These are phyloP conservation scores for Lepus townsendii DNA, from an alignment of 2,797 vertebrate genomes.

Conservation along the genomic window DNA sequence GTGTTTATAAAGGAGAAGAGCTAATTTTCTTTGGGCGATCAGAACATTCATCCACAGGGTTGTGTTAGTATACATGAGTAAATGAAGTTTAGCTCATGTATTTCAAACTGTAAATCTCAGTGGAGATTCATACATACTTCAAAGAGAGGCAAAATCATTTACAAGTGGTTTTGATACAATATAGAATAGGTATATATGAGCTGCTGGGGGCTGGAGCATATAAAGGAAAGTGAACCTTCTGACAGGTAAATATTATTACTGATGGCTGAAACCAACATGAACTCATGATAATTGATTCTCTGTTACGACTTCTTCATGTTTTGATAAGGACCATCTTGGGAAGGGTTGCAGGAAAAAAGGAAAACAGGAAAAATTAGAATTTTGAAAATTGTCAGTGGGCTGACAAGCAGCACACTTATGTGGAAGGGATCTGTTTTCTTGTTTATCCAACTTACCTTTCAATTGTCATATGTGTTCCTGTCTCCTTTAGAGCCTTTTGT, in stretches of 20 bases:
- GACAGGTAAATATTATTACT: not conserved
- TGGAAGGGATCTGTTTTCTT: slow-evolving; percentile 46
- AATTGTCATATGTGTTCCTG: slow-evolving; percentile 62
- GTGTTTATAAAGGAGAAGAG: not conserved
- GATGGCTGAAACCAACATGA: not conserved
- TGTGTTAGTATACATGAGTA: not conserved
- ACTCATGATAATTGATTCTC: slow-evolving; percentile 8
- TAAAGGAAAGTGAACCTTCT: no score
- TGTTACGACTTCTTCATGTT: not conserved
- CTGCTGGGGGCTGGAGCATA: no score
- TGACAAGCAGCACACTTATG: slow-evolving; percentile 45
- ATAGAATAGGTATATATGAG: no score
- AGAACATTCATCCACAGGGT: not conserved
- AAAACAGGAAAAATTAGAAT: slow-evolving; percentile 18
- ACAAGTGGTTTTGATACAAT: no score
- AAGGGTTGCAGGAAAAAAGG: not conserved
- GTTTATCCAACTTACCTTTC: slow-evolving; percentile 31
- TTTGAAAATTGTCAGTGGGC: slow-evolving; percentile 51
- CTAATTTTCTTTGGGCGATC: slow-evolving; percentile 14
- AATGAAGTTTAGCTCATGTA: no score
- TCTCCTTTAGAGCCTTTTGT: slow-evolving; percentile 91
- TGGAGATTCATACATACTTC: no score
- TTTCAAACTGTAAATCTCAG: no score
- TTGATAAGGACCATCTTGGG: not conserved
- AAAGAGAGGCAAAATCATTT: no score